phyloP scores from a whole-genome alignment of 2,113 vertebrate species.

The Recurvirostra avosetta region DNA sequence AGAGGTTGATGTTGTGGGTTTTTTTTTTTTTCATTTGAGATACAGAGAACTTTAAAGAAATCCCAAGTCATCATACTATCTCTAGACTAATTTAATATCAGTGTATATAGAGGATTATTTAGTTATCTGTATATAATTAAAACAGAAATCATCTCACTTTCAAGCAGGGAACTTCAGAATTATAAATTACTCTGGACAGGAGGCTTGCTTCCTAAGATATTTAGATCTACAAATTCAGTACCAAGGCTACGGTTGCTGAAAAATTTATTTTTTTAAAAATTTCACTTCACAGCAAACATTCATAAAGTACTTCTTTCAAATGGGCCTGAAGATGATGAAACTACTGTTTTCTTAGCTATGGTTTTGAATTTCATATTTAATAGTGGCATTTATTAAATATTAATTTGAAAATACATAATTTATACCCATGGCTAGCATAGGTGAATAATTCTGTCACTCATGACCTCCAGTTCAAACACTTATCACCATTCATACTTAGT shows the following conservation, averaged over 20 bases:
- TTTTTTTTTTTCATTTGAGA: not conserved
- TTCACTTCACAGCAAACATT: not conserved
- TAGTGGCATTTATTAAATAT: slow-evolving; percentile 26
- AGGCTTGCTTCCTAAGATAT: not conserved
- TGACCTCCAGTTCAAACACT: not conserved
- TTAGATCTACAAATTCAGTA: not conserved
- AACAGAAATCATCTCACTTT: not conserved
- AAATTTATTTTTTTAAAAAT: not conserved
- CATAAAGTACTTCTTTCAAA: not conserved
- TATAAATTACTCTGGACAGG: not conserved
- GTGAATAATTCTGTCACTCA: not conserved
- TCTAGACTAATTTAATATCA: not conserved
- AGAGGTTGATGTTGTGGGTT: not conserved
- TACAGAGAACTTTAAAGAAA: not conserved
- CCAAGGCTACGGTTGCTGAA: not conserved
- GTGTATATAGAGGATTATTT: not conserved
- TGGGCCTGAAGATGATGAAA: not conserved
- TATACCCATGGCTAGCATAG: not conserved
- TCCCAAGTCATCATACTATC: not conserved
- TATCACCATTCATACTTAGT: not conserved
- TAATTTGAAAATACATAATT: slow-evolving; percentile 24
- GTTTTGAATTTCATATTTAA: slow-evolving; percentile 14
- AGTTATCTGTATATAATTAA: not conserved
- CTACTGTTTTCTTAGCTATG: not conserved
- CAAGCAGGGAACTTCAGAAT: not conserved